Evolutionary conservation across 2,113 vertebrate genomes (phyloP), one percentile per base, ranked within the genome.

Genomic region (Zosterops borbonicus): DNA sequence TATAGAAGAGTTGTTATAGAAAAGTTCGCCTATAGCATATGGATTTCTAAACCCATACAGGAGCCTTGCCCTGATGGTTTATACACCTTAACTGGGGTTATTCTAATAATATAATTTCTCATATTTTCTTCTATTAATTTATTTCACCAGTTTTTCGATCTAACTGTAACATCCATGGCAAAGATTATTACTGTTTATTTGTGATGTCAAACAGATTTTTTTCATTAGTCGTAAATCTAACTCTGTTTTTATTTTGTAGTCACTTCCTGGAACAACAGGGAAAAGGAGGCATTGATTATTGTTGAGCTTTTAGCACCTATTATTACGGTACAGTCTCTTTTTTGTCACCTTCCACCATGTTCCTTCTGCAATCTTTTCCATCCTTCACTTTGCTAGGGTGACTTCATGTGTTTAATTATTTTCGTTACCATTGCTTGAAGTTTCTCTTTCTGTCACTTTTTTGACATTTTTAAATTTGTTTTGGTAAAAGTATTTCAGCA

Each of bases 71-170:
- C 9, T 52, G 4, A 16, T 63, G 17, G 25, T 42, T 75, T 90
- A 52, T 28, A 41, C 35, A 41, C 11, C 14, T 29, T n/a, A 39
- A 47, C 11, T 68, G 35, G 37, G 3, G 3, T 55, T 63, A 44
- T 83, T 83, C 21, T 59, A 29, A 47, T 27, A 2, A 18, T 46
- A 22, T 15, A 63, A 47, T 27, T 67, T 3, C 6, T 70, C 17
- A 59, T 11, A 1, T 37, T 76, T 74, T 80, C 33, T 68, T 58
- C 19, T 75, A 68, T 24, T 87, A 58, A 52, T 84, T 75, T 82
- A 49, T 88, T 74, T 76, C 15, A 28, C 9, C 27, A 59, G 2
- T 82, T 35, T 63, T 18, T 71, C 0, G 0, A 12, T 21, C 44
- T 74, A 52, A 52, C 19, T 23, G 18, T 39, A 25, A 73, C 33